Base-by-base conservation (phyloP, 37 sponge, comb jelly and placozoan species). In the Aplysina aerophoba region DNA sequence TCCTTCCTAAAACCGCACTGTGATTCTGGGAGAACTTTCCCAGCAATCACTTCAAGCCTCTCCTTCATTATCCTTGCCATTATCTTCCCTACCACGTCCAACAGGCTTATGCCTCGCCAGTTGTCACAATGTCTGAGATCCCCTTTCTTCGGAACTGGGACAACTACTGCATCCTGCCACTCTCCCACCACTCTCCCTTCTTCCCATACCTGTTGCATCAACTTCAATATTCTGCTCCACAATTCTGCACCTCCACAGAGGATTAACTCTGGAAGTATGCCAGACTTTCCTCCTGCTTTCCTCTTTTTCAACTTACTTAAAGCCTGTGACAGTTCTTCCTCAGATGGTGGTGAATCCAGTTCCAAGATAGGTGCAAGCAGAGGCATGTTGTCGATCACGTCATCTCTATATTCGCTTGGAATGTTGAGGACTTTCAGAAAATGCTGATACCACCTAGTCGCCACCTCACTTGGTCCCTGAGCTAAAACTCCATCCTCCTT, bases 1-100 rank as follows among this genome's bases (percentile, higher is more conserved):
- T 30, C 85, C 34, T 77, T 85, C 55, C 79, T 22, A 75, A 85
- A 85, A 56, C 79, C 86, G 79, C 86, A 78, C 64, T 85, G 86
- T 15, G 86, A 85, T 33, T 85, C 80, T 72, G 84, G 84, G 30
- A 83, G 30, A 12, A 80, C 6, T 8, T 16, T 37, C 35, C 55
- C 81, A 36, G 72, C 84, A 67, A 84, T 40, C 56, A 25, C 14
- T 19, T 69, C 55, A 4, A 54, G 55, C 14, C 84, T 4, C 4
- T 84, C 73, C 73, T 85, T 79, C n/a, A 85, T 24, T 55, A 85
- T 85, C 39, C 86, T 36, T 14, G 79, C 79, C 6, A 85, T 11
- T 0, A 85, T 34, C 59, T 85, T 85, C 3, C 80, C 86, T 2
- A 85, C 84, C 8, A 83, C 84, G 68, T 80, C 81, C 81, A 80